Base-by-base conservation (phyloP, 2,113 vertebrate genomes). In the Centropus bengalensis region DNA sequence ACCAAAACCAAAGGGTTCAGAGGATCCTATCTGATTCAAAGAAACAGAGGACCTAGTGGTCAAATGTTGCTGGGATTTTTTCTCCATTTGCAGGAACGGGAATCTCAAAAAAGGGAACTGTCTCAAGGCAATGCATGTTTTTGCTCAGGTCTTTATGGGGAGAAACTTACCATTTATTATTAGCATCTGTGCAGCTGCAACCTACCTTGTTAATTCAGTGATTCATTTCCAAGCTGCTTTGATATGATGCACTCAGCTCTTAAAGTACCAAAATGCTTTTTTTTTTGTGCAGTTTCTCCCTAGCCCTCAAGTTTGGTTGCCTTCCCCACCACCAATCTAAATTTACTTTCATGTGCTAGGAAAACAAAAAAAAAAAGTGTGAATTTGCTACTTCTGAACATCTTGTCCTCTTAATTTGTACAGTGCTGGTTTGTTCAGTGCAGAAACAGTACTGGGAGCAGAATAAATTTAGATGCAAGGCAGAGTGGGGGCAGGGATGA, bases 381-480 rank as follows among this genome's bases (percentile, higher is more conserved):
- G 91, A 97, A 95, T 91, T 80, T 94, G 83, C 77, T 81, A 88
- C 89, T 96, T 95, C 94, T 95, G 94, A 97, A 96, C 92, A 97
- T 97, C 94, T 96, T 94, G 95, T 96, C 89, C 92, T 94, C 85
- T 79, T 93, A 82, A 89, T 96, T 93, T 92, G 89, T 93, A 83
- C 87, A 63, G 68, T 40, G 75, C 77, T 90, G 63, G 64, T 73
- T 93, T 91, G 83, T 75, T 92, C 87, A 74, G 92, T 51, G n/a
- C 86, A 93, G 86, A 85, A 86, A 62, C 78, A 59, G 81, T 40
- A 89, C 47, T 26, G 75, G 40, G 70, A 94, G 33, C 70, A 89
- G 90, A 92, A 86, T 87, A 96, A 95, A 96, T 93, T 86, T 96
- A 91, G 82, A 82, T 54, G n/a, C 42, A 26, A 91, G 64, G 70